Percentiles rank a stretch among this genome's conserved stretches.
phyloP scores from a whole-genome alignment of 1,140 invertebrate genomes.

The Aleiodes sp. region DNA sequence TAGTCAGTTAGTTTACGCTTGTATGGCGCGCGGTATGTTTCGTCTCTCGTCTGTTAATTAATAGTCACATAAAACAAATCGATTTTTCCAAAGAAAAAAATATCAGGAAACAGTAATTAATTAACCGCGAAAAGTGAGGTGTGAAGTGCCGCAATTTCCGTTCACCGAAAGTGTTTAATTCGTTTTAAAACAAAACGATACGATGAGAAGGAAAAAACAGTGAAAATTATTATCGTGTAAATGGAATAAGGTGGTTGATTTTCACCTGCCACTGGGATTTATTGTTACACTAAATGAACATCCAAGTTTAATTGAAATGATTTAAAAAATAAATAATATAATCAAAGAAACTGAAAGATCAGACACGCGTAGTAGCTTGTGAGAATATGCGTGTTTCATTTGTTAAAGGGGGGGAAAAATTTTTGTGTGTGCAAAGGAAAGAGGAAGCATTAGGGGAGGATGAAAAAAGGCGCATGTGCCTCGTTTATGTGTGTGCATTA shows the following conservation, averaged over 20 bases:
- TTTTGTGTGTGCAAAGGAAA: constrained; percentile 1
- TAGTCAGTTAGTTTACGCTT: constrained; percentile 26
- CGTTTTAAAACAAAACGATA: no score
- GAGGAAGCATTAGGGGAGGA: neutral
- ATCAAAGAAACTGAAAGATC: no score
- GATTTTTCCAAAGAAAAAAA: neutral
- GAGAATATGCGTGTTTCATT: neutral
- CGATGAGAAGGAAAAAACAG: no score
- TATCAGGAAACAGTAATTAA: no score
- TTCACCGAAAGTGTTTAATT: no score
- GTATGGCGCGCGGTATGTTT: constrained; percentile 14
- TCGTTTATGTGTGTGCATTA: neutral
- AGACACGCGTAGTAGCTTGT: neutral
- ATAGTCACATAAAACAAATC: neutral
- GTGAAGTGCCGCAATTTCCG: no score
- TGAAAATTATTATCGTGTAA: no score
- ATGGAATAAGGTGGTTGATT: no score
- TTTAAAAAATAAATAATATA: neutral
- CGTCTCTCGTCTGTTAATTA: neutral
- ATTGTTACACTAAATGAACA: neutral
- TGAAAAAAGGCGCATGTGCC: constrained; percentile 14
- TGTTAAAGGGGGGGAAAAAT: neutral
- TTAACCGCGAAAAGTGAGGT: no score
- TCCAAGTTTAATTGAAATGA: neutral
- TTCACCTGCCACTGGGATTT: no score